These are phyloP conservation scores for Poeciliopsis presidionis DNA, from an alignment of 2,797 vertebrate species.

Conservation along the genomic window DNA sequence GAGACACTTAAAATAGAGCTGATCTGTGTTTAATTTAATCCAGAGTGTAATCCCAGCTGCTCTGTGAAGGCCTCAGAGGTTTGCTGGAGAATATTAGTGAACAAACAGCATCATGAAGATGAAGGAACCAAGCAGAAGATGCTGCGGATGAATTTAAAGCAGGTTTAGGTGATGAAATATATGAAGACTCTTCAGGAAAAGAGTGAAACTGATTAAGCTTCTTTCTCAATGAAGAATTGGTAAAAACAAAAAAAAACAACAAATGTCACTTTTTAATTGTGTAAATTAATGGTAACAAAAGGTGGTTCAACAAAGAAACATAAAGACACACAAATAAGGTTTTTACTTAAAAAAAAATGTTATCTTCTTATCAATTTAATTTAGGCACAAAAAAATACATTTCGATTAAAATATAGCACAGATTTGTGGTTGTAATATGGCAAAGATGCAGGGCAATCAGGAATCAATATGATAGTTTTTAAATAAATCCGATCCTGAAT, in stretches of 20 bases:
- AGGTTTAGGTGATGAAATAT: not conserved
- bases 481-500: not conserved
- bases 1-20: not conserved
- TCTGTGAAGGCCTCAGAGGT: not conserved
- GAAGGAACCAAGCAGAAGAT: not conserved
- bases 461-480: not conserved
- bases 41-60: not conserved
- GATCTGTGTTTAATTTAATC: not conserved
- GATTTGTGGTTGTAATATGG: not conserved
- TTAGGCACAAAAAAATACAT: not conserved
- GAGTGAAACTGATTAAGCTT: not conserved
- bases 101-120: not conserved
- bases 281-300: not conserved
- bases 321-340: not conserved
- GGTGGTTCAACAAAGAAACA: not conserved
- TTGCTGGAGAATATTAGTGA: not conserved
- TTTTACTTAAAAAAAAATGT: not conserved
- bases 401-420: not conserved
- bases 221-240: not conserved
- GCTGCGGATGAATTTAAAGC: not conserved
- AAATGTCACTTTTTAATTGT: too few relatives aligned
- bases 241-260: not conserved
- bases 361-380: not conserved
- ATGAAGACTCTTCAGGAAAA: not conserved
- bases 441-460: not conserved